phyloP scores from a whole-genome alignment of 2,797 vertebrate genomes.

The Muscicapa striata region DNA sequence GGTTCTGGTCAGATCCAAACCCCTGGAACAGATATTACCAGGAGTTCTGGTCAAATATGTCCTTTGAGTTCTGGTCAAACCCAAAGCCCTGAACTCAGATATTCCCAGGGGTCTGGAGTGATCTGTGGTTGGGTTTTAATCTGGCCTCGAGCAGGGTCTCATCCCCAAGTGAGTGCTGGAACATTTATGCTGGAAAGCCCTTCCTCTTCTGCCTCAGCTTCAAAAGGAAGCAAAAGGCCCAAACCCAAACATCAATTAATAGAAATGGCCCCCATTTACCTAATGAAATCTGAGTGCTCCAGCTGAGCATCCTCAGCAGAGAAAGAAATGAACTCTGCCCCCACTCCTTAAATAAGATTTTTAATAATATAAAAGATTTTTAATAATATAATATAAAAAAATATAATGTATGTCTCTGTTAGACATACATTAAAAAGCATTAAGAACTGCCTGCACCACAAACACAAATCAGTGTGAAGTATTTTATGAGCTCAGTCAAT shows the following conservation, averaged over 20 bases:
- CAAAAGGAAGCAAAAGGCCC: neutral
- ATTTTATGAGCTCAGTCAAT: neutral
- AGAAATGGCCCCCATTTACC: neutral
- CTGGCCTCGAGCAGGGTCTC: accelerated
- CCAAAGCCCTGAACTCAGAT: neutral
- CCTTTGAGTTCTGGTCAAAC: neutral
- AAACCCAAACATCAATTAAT: neutral
- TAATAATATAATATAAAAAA: too few species aligned
- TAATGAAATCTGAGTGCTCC: neutral
- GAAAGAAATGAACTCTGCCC: neutral
- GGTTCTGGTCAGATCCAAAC: neutral
- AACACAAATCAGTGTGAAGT: neutral
- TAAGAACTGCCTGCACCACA: neutral
- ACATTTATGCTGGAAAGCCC: neutral
- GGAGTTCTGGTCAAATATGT: too few species aligned
- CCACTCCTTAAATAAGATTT: neutral
- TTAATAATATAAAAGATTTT: neutral
- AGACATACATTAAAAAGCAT: neutral
- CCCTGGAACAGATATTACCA: neutral
- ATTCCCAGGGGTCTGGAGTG: neutral
- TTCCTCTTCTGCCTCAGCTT: neutral
- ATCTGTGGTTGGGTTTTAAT: neutral
- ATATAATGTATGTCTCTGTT: neutral
- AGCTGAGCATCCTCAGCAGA: neutral
- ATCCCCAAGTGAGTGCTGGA: accelerated